A percentile compares a stretch with the other conserved stretches of the same genome.
phyloP scores from a whole-genome alignment of 2,888 invertebrate species.

The Melieria omissa region DNA sequence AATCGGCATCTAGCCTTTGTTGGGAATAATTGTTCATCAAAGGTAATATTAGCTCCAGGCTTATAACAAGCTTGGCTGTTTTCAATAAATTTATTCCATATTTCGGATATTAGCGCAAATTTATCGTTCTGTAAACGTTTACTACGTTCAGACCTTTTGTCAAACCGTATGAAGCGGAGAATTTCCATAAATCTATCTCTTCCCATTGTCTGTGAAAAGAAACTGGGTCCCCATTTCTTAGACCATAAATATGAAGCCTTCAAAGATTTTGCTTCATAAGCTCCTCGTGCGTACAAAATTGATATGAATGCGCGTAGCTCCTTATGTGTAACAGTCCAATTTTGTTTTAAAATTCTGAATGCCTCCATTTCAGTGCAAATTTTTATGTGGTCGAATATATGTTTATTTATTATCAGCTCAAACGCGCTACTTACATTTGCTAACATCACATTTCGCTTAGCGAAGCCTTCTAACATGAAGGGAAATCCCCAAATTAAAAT shows the following conservation, averaged over 20 bases:
- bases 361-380: conserved; percentile 27
- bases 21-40: conserved; percentile 28
- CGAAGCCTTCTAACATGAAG: no score
- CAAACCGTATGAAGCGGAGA: conserved; percentile 31
- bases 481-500: no score
- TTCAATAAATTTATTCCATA: conserved; percentile 31
- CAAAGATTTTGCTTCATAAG: conserved; percentile 34
- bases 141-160: conserved; percentile 32
- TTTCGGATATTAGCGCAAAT: conserved; percentile 34
- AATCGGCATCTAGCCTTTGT: conserved; percentile 28
- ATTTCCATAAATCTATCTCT: conserved; percentile 32
- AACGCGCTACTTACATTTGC: no score
- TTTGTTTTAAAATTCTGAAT: conserved; percentile 16
- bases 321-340: conserved; percentile 18
- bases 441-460: no score
- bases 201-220: conserved; percentile 32
- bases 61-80: conserved; percentile 18
- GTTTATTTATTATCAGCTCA: conserved; percentile 10
- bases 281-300: conserved; percentile 34
- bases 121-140: conserved; percentile 33
- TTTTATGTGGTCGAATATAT: conserved; percentile 22
- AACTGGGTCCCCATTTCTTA: conserved; percentile 28
- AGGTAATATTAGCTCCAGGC: conserved; percentile 14
- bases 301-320: conserved; percentile 22
- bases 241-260: no score